phyloP scores from a whole-genome alignment of 2,797 vertebrate species.

The Zenarchopterus dispar region DNA sequence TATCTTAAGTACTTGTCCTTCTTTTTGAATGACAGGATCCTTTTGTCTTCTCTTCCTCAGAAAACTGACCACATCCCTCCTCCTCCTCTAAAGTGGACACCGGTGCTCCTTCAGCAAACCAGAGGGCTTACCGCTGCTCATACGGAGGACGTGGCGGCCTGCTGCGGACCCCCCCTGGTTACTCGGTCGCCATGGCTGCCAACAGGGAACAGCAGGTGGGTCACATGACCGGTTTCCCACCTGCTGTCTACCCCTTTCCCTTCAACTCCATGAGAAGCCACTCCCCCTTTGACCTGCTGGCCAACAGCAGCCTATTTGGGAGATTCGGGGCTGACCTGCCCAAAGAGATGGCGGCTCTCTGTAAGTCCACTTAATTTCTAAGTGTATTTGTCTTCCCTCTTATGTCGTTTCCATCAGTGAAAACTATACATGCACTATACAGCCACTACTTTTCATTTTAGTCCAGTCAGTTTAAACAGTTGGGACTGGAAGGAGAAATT shows the following conservation, averaged over 20 bases:
- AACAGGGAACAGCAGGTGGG: constrained; percentile 91
- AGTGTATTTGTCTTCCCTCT: constrained; percentile 26
- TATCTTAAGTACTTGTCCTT: constrained; percentile 33
- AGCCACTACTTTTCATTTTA: constrained; percentile 39
- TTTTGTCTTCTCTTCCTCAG: constrained; percentile 54
- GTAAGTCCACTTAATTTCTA: constrained; percentile 81
- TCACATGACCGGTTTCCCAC: constrained; percentile 90
- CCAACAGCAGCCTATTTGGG: constrained; percentile 88
- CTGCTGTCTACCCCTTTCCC: constrained; percentile 90
- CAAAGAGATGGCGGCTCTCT: constrained; percentile 94
- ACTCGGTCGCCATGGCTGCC: constrained; percentile 85
- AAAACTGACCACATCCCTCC: constrained; percentile 44
- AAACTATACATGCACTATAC: constrained; percentile 17
- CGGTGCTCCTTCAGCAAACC: constrained; percentile 24
- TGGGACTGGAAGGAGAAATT: constrained; percentile 50
- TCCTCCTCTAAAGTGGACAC: constrained; percentile 37
- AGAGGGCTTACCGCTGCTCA: constrained; percentile 13
- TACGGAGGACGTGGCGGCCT: constrained; percentile 43
- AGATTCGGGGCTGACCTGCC: constrained; percentile 91
- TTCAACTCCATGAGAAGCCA: constrained; percentile 91
- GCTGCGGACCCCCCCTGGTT: constrained; percentile 61
- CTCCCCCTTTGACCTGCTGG: constrained; percentile 91
- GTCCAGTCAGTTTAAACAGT: constrained; percentile 52
- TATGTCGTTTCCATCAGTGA: constrained; percentile 29
- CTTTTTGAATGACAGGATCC: constrained; percentile 33